Percentiles rank a stretch among this genome's conserved stretches.
Conservation (phyloP, 2,797 vertebrate genomes). For the Cichlasoma orientale region DNA sequence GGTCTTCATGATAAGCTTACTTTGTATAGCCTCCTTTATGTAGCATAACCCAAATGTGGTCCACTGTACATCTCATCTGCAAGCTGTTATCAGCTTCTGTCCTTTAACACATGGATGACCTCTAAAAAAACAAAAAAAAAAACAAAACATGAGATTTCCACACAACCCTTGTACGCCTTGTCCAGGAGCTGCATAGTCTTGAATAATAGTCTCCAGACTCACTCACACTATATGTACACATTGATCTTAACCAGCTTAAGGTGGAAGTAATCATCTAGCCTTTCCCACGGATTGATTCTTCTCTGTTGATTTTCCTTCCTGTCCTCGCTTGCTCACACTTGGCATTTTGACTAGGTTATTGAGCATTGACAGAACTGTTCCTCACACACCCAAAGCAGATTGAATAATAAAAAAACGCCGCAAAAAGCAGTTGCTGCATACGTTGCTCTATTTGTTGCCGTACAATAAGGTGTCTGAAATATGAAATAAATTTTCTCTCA, state of each 20-base stretch:
- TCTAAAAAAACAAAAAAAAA: slow-evolving; percentile 36
- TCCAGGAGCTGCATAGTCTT: slow-evolving; percentile 42
- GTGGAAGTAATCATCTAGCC: slow-evolving; percentile 66
- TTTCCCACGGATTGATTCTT: slow-evolving; percentile 66
- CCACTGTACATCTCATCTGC: background rate
- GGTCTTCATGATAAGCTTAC: background rate
- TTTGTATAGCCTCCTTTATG: background rate
- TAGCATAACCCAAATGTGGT: background rate
- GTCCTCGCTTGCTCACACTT: slow-evolving; percentile 53
- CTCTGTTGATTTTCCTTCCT: slow-evolving; percentile 55
- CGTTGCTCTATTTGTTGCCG: slow-evolving; percentile 28
- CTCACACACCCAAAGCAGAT: slow-evolving; percentile 32
- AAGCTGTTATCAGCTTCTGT: background rate
- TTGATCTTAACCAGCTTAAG: slow-evolving; percentile 65
- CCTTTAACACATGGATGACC: slow-evolving; percentile 20
- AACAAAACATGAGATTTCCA: background rate
- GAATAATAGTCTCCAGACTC: slow-evolving; percentile 49
- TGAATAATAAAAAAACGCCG: slow-evolving; percentile 32
- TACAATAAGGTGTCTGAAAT: slow-evolving; percentile 39
- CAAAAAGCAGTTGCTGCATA: slow-evolving; percentile 5
- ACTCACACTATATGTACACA: slow-evolving; percentile 35
- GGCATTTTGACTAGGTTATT: slow-evolving; percentile 66
- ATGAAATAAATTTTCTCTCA: slow-evolving; percentile 32
- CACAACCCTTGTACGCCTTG: background rate
- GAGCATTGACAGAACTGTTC: slow-evolving; percentile 41